Conservation (phyloP, 2,797 vertebrate species). For the Sibirionetta formosa region DNA sequence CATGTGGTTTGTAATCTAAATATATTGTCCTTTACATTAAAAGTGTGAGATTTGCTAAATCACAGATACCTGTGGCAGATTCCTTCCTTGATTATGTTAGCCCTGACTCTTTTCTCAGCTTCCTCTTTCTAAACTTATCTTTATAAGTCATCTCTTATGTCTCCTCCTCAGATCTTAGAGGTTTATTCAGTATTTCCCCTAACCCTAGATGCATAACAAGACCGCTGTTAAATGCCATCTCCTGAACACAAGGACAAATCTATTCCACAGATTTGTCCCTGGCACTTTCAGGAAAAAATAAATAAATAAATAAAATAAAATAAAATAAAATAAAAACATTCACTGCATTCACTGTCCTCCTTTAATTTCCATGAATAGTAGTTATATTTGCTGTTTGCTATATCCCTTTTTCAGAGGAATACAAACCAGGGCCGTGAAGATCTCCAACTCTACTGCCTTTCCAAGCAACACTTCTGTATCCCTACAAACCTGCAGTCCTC, state of each 20-base stretch:
- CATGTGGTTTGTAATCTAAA: background rate
- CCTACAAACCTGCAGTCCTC: background rate
- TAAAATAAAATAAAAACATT: background rate
- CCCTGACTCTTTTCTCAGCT: background rate
- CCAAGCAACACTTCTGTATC: background rate
- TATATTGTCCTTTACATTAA: background rate
- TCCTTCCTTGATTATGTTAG: background rate
- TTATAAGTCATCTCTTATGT: background rate
- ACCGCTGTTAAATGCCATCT: background rate
- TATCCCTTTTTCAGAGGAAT: background rate
- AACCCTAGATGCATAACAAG: background rate
- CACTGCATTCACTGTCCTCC: background rate
- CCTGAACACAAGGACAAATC: background rate
- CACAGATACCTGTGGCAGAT: background rate
- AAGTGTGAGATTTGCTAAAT: background rate
- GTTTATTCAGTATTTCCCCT: background rate
- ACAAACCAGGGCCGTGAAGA: background rate
- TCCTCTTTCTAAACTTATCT: background rate
- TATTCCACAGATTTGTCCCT: background rate
- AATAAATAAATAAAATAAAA: background rate
- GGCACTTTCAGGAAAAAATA: background rate
- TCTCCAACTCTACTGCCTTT: background rate
- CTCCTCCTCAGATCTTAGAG: background rate
- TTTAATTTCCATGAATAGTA: background rate
- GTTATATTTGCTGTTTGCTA: background rate